Evolutionary conservation across 2,797 vertebrate species (phyloP), one percentile per base, ranked within the genome.

Genomic region (Acropternis orthonyx): DNA sequence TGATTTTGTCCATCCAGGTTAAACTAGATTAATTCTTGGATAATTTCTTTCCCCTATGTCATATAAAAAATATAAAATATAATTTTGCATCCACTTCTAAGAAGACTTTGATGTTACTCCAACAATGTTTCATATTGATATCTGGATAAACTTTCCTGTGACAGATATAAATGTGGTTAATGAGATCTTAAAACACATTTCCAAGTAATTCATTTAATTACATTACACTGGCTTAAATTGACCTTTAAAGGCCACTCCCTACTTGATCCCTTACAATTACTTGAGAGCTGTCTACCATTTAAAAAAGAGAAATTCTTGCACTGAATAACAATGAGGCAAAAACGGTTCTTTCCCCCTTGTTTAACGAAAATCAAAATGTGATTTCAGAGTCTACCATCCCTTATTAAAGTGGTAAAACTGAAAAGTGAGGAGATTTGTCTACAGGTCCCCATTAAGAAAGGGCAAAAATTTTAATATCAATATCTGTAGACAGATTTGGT

Each of bases 201-300:
- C 75, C 36, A 52, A 71, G 52, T 41, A 63, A 65, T 85, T 82
- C 0, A 9, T 73, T 94, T 91, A 89, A 95, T 92, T 80, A 74
- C 27, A 56, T 77, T 91, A 36, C 30, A 13, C 12, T 26, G 32
- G 6, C 36, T 92, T 80, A 87, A 85, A 67, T 22, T 79, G 93
- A 92, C 91, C 91, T 97, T 97, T 95, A 93, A 94, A 89, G 56
- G 72, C 39, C 36, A 18, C 56, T 91, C 52, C 39, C 21, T 82
- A 10, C 14, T 37, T 36, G 32, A 77, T 48, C 3, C 23, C 41
- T 49, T 88, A 66, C 22, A 84, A 85, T 72, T 84, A 76, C 39
- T 88, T 4, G 4, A 32, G 34, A 43, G 9, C 4, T 61, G 21
- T 20, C 27, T 80, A 83, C 22, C 21, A 44, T 76, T 72, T 63